A percentile compares a stretch with the other conserved stretches of the same genome.
These are phyloP conservation scores for Nilaparvata lugens DNA, from an alignment of 1,140 invertebrate species.

Conservation along the genomic window DNA sequence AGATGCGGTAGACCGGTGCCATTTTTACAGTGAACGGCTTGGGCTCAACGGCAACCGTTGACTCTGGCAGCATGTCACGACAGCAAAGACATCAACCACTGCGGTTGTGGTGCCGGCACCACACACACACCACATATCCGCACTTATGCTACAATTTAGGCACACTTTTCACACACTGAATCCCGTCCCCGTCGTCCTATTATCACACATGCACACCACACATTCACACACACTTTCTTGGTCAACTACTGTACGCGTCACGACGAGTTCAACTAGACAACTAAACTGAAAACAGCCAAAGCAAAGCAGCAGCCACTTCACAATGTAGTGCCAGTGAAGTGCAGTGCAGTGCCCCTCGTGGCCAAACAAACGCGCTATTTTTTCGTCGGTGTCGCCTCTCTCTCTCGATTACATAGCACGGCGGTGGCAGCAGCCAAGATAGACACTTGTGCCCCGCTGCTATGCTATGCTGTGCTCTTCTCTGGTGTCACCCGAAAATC, in stretches of 20 bases:
- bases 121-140: background rate
- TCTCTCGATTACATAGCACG: background rate
- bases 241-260: too few species aligned
- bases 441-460: background rate
- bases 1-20: constrained; percentile 35
- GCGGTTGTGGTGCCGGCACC: background rate
- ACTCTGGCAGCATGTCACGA: background rate
- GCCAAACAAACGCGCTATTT: background rate
- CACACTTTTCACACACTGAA: too few species aligned
- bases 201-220: too few species aligned
- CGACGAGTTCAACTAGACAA: too few species aligned
- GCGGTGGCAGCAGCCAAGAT: background rate
- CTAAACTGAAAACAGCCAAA: too few species aligned
- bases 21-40: constrained; percentile 37
- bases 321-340: background rate
- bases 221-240: too few species aligned
- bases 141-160: too few species aligned
- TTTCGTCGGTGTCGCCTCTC: background rate
- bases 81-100: background rate
- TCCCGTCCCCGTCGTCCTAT: too few species aligned
- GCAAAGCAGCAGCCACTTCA: background rate
- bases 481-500: constrained; percentile 57
- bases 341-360: background rate
- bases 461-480: constrained; percentile 35
- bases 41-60: too few species aligned